phyloP scores from a whole-genome alignment of 2,888 invertebrate genomes.

The Linnaemya vulpina region DNA sequence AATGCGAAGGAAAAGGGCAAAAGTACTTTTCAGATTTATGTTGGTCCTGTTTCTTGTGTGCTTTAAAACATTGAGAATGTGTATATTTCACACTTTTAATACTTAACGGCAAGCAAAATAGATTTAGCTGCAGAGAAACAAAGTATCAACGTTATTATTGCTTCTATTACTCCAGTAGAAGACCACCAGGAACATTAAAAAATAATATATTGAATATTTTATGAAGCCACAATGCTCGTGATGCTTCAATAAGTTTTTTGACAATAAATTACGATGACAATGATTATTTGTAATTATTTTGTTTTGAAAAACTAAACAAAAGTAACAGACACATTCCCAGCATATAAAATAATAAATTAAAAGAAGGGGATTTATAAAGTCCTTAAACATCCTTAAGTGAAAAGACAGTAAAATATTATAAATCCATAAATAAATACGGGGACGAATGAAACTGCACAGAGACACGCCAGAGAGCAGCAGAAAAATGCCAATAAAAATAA shows the following conservation, averaged over 20 bases:
- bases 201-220: conserved; percentile 65
- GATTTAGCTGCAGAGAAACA: neutral
- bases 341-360: neutral
- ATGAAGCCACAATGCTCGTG: conserved; percentile 56
- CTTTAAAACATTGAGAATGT: neutral
- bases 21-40: no score
- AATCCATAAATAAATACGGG: conserved; percentile 69
- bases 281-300: conserved; percentile 67
- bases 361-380: conserved; percentile 27
- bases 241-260: conserved; percentile 56
- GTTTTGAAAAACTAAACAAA: conserved; percentile 30
- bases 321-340: conserved; percentile 45
- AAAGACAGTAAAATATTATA: conserved; percentile 60
- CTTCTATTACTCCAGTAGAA: conserved; percentile 48
- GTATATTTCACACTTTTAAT: conserved; percentile 5
- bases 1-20: no score
- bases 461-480: conserved; percentile 9
- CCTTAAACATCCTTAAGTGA: conserved; percentile 55
- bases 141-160: conserved; percentile 41
- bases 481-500: conserved; percentile 35
- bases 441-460: conserved; percentile 37
- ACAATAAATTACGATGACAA: conserved; percentile 67
- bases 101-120: neutral
- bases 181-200: conserved; percentile 36
- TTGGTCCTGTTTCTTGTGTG: no score